Conservation (phyloP, 2,888 invertebrate species). For the Xylocampa areola region DNA sequence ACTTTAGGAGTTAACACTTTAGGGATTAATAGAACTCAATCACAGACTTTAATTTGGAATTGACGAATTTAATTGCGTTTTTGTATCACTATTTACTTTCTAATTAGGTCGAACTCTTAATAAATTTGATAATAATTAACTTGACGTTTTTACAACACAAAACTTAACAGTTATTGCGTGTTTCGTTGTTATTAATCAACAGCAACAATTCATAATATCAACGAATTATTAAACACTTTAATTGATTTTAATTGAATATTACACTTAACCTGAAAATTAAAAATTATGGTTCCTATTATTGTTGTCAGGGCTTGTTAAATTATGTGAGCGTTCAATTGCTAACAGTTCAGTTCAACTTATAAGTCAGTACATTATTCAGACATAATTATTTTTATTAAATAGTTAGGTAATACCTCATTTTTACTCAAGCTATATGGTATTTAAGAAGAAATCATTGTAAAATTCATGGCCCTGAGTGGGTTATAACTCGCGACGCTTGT, state of each 20-base stretch:
- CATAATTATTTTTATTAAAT: too few relatives aligned
- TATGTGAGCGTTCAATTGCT: background rate
- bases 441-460: too few relatives aligned
- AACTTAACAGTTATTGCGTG: constrained; percentile 76
- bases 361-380: too few relatives aligned
- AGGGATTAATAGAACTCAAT: constrained; percentile 64
- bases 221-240: constrained; percentile 52
- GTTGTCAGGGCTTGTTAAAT: background rate
- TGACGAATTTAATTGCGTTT: constrained; percentile 74
- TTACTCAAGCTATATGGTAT: too few relatives aligned
- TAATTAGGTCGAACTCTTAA: constrained; percentile 48
- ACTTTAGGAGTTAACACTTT: constrained; percentile 37
- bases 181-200: constrained; percentile 65
- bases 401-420: too few relatives aligned
- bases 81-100: constrained; percentile 50
- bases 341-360: too few relatives aligned
- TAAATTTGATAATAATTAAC: constrained; percentile 47
- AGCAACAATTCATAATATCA: constrained; percentile 44
- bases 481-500: too few relatives aligned
- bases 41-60: constrained; percentile 74
- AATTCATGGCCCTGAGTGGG: too few relatives aligned
- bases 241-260: constrained; percentile 59
- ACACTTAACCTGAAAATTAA: constrained; percentile 36
- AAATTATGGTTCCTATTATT: constrained; percentile 26
- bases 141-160: constrained; percentile 51